These are phyloP conservation scores for Melikaiella ostensackeni DNA, from an alignment of 2,888 invertebrate species.

Conservation along the genomic window DNA sequence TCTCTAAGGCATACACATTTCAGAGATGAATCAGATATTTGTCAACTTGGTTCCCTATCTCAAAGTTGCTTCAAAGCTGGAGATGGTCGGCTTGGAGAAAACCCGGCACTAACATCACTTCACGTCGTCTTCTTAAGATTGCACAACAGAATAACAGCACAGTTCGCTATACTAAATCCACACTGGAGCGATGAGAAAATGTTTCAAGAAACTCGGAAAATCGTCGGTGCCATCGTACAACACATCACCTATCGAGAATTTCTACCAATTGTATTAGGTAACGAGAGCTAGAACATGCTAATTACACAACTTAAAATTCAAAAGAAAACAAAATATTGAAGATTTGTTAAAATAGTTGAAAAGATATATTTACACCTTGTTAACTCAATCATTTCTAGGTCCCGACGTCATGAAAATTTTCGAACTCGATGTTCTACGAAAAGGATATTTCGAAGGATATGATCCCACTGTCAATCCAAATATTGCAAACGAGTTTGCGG, in stretches of 20 bases:
- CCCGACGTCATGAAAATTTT: constrained; percentile 87
- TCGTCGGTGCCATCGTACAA: constrained; percentile 89
- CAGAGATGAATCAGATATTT: constrained; percentile 82
- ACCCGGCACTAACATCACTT: constrained; percentile 87
- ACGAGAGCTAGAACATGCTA: constrained; percentile 45
- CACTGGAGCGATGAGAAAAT: constrained; percentile 94
- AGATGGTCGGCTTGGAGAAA: constrained; percentile 88
- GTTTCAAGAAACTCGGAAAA: constrained; percentile 90
- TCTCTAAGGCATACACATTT: constrained; percentile 81
- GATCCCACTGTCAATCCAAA: constrained; percentile 85
- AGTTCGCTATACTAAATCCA: constrained; percentile 85
- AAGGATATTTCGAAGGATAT: constrained; percentile 86
- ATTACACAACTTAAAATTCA: not conserved
- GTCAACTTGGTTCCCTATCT: constrained; percentile 85
- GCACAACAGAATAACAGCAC: constrained; percentile 87
- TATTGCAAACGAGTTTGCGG: constrained; percentile 87
- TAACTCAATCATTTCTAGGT: constrained; percentile 76
- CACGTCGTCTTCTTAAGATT: constrained; percentile 87
- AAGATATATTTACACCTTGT: not conserved
- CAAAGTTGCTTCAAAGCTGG: constrained; percentile 88
- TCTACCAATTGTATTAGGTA: constrained; percentile 87
- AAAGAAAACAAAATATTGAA: not conserved
- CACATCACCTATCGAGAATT: constrained; percentile 92
- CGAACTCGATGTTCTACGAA: constrained; percentile 83
- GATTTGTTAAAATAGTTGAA: not conserved